Base-by-base conservation (phyloP, 2,888 invertebrate genomes). In the Anthophora plumipes region DNA sequence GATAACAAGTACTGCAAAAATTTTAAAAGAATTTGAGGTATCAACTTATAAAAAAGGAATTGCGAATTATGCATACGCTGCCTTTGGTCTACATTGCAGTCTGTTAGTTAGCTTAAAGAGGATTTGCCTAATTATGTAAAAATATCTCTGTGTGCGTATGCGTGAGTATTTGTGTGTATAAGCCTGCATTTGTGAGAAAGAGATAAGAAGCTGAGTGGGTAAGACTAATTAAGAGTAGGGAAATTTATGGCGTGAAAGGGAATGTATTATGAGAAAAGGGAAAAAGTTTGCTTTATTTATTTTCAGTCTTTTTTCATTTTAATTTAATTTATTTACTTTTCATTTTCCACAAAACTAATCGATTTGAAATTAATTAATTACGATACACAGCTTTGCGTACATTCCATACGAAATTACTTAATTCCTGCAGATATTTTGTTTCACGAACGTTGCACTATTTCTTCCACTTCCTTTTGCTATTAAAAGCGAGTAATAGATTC, bases 121-220 rank as follows among this genome's bases (percentile, higher is more conserved):
- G 64, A 50, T 64, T 64, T 64, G n/a, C 37, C 50, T 64, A 37
- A 48, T 64, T 37, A 5, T 37, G 50, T 64, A 50, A 37, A 50
- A 50, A 64, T 37, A 48, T 12, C 31, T 31, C 31, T 31, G 31
- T 31, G 31, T 31, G 31, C 4, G 31, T 31, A 31, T 31, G 31
- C 4, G 31, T 31, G 31, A 3, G 31, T 31, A 31, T 31, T 1
- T 31, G 31, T 48, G n/a, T 31, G 31, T 31, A 39, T 59, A 11
- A 31, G 31, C 31, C 14, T 8, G 37, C 6, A 14, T 8, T 50
- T 14, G 64, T 0, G 20, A 37, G 14, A 9, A 9, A 48, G 37
- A 50, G 37, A 39, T 64, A 64, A 37, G 50, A 50, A 17, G 5
- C 48, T 20, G 14, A 20, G 14, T 14, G 14, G 14, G 25, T 20